Evolutionary conservation across 2,888 invertebrate genomes (phyloP).

Genomic region (Venustoraphidia nigricollis): DNA sequence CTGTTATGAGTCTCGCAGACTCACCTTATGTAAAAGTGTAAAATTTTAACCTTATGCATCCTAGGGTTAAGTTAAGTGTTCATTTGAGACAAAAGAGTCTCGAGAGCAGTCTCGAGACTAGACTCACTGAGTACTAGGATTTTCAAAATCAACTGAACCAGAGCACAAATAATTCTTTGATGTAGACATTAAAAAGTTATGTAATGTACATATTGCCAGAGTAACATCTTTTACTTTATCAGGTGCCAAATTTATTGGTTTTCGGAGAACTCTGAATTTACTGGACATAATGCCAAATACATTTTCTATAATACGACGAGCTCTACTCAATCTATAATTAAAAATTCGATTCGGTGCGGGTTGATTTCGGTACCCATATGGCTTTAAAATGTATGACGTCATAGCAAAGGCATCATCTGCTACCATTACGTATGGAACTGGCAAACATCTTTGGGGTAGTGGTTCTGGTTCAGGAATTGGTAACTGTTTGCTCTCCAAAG

Average conservation of each 20-base stretch:
- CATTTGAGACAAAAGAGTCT: too few species aligned
- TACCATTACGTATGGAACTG: conserved; percentile 15
- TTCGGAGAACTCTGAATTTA: conserved; percentile 16
- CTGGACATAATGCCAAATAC: conserved; percentile 15
- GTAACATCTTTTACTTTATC: conserved; percentile 9
- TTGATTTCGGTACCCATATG: conserved; percentile 12
- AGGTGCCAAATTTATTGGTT: conserved; percentile 11
- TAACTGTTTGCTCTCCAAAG: conserved; percentile 11
- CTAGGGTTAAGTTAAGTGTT: too few species aligned
- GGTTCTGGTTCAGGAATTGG: conserved; percentile 14
- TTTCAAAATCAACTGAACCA: too few species aligned
- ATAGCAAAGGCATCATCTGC: conserved; percentile 18
- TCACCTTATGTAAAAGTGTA: too few species aligned
- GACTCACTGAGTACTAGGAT: too few species aligned
- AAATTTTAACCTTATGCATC: too few species aligned
- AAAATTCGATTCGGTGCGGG: conserved; percentile 9
- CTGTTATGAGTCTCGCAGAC: too few species aligned
- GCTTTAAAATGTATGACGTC: conserved; percentile 14
- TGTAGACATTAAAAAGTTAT: conserved; percentile 10
- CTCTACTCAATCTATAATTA: conserved; percentile 13
- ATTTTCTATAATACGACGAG: conserved; percentile 14
- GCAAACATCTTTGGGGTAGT: conserved; percentile 12
- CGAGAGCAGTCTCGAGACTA: too few species aligned
- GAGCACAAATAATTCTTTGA: not conserved
- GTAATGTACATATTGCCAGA: conserved; percentile 12